phyloP scores from a whole-genome alignment of 2,888 invertebrate species.

The Cristatella mucedo region DNA sequence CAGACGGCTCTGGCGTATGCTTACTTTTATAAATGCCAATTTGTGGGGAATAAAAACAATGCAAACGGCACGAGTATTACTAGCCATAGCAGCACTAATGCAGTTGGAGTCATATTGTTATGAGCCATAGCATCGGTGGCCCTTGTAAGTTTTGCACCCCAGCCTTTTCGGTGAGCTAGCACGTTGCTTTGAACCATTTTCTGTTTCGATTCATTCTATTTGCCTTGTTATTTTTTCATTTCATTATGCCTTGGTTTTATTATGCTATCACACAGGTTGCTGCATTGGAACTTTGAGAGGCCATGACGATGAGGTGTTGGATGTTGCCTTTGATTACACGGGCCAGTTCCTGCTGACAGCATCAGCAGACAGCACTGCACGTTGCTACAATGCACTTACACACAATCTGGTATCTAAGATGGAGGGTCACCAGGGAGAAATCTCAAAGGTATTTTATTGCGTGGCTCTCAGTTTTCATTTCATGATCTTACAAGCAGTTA shows the following conservation, averaged over 20 bases:
- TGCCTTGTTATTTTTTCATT: constrained; percentile 2
- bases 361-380: constrained; percentile 57
- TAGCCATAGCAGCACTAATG: no score
- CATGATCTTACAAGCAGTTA: no score
- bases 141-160: no score
- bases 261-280: constrained; percentile 14
- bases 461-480: no score
- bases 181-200: no score
- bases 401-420: constrained; percentile 36
- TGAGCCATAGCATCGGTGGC: no score
- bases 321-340: constrained; percentile 58
- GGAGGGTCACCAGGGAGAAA: constrained; percentile 38
- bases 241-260: neutral
- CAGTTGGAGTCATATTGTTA: no score
- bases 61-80: no score
- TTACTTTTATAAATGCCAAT: no score
- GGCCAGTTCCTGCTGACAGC: constrained; percentile 57
- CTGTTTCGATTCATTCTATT: constrained; percentile 4
- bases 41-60: no score
- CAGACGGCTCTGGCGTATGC: no score
- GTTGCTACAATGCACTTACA: constrained; percentile 48
- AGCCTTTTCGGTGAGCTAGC: no score
- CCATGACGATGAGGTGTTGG: constrained; percentile 47
- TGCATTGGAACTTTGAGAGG: constrained; percentile 33
- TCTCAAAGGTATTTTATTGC: constrained; percentile 29